These are phyloP conservation scores for Dolichallabes microphthalmus DNA, from an alignment of 2,113 vertebrate genomes.

Conservation along the genomic window DNA sequence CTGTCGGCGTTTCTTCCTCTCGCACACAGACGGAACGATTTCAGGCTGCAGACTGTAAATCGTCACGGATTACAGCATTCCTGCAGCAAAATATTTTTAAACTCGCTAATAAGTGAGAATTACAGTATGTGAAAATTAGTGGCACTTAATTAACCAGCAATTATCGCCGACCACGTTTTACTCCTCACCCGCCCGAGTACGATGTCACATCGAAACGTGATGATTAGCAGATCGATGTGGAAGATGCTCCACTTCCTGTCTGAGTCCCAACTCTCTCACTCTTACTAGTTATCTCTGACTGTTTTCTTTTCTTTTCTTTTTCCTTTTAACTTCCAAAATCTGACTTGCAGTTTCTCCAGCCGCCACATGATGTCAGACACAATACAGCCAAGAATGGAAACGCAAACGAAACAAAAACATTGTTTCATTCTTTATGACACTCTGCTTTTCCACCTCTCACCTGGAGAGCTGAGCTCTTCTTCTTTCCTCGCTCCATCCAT, in stretches of 20 bases:
- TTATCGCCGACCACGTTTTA: constrained; percentile 20
- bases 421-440: neutral
- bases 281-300: neutral
- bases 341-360: constrained; percentile 27
- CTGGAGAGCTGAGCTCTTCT: constrained; percentile 9
- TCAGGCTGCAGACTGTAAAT: neutral
- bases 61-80: neutral
- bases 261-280: neutral
- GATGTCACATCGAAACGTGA: neutral
- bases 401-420: neutral
- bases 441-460: neutral
- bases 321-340: neutral
- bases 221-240: constrained; percentile 14
- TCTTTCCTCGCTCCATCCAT: too few species aligned
- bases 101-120: neutral
- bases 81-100: constrained; percentile 19
- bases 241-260: constrained; percentile 9
- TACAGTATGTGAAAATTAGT: constrained; percentile 11
- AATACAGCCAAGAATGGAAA: constrained; percentile 35
- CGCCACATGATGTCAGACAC: constrained; percentile 52
- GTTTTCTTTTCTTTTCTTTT: neutral
- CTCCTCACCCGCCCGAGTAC: constrained; percentile 3
- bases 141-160: constrained; percentile 28
- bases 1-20: neutral
- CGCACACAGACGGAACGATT: neutral